Conservation (phyloP, 2,797 vertebrate species). For the Neosalanx taihuensis region DNA sequence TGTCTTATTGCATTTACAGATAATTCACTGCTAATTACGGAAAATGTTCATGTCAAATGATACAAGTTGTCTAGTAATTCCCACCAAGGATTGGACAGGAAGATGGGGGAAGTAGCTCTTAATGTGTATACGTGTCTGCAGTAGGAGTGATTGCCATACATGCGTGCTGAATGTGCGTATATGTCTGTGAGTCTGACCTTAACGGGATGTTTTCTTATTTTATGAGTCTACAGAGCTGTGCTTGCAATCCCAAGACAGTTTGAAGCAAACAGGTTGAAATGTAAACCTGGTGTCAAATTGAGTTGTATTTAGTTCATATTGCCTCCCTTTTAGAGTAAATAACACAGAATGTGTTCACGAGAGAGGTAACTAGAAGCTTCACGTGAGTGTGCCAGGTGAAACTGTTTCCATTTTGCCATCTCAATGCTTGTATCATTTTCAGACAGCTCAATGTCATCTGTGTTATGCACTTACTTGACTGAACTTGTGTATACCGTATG, state of each 20-base stretch:
- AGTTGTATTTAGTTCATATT: constrained; percentile 28
- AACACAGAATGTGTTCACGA: constrained; percentile 14
- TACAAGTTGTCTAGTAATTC: constrained; percentile 15
- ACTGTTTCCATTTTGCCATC: constrained; percentile 10
- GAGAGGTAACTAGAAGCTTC: constrained; percentile 10
- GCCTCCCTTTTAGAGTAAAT: not conserved
- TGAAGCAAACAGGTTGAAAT: constrained; percentile 12
- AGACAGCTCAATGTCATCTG: constrained; percentile 1
- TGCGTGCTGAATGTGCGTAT: not conserved
- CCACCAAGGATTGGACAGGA: not conserved
- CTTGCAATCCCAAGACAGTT: constrained; percentile 2
- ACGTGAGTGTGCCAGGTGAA: constrained; percentile 20
- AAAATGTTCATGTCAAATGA: not conserved
- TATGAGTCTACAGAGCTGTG: constrained; percentile 8
- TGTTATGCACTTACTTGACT: constrained; percentile 5
- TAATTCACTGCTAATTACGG: too few species aligned
- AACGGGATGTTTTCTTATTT: not conserved
- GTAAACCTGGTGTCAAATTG: constrained; percentile 30
- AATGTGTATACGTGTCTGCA: constrained; percentile 11
- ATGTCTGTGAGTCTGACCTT: not conserved
- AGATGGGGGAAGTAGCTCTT: constrained; percentile 25
- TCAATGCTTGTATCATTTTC: constrained; percentile 26
- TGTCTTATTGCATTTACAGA: constrained; percentile 34
- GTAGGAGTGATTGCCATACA: not conserved
- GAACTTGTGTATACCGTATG: constrained; percentile 14